A percentile compares a stretch with the other conserved stretches of the same genome.
phyloP scores from a whole-genome alignment of 92 coral and sea anemone genomes.

The Pocillopora grandis region DNA sequence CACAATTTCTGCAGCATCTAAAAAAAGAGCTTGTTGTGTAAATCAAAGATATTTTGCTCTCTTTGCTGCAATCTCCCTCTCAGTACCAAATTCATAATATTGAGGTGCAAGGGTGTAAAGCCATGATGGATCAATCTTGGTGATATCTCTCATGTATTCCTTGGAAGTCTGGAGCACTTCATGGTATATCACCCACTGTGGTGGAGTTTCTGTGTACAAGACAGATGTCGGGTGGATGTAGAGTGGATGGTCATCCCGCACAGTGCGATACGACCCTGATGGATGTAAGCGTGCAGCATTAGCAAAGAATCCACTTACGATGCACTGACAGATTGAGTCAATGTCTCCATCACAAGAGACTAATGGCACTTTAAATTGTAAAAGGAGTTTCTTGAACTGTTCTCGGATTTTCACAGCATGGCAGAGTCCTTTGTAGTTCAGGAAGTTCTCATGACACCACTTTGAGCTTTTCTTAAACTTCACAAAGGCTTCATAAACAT shows the following conservation, averaged over 20 bases:
- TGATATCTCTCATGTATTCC: constrained; percentile 96
- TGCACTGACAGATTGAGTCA: constrained; percentile 86
- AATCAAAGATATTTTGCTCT: constrained; percentile 73
- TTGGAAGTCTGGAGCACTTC: constrained; percentile 95
- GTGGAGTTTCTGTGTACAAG: constrained; percentile 90
- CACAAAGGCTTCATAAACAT: constrained; percentile 82
- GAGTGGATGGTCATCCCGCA: constrained; percentile 90
- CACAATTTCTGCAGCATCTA: neutral
- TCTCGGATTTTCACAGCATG: constrained; percentile 96
- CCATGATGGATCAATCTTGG: constrained; percentile 96
- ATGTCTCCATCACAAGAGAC: constrained; percentile 82
- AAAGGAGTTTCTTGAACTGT: constrained; percentile 83
- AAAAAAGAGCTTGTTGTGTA: neutral
- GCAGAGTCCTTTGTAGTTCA: constrained; percentile 90
- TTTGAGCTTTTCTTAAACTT: constrained; percentile 94
- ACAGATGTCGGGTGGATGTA: constrained; percentile 93
- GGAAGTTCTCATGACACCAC: constrained; percentile 96
- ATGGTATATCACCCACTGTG: constrained; percentile 96
- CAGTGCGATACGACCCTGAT: constrained; percentile 83
- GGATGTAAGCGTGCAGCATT: constrained; percentile 96
- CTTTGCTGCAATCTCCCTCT: constrained; percentile 87
- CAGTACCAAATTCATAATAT: constrained; percentile 96
- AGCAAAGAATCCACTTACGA: constrained; percentile 92
- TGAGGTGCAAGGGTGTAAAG: constrained; percentile 98
- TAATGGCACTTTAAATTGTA: constrained; percentile 79